Conservation (phyloP, 2,888 invertebrate species). For the Zootermopsis nevadensis region DNA sequence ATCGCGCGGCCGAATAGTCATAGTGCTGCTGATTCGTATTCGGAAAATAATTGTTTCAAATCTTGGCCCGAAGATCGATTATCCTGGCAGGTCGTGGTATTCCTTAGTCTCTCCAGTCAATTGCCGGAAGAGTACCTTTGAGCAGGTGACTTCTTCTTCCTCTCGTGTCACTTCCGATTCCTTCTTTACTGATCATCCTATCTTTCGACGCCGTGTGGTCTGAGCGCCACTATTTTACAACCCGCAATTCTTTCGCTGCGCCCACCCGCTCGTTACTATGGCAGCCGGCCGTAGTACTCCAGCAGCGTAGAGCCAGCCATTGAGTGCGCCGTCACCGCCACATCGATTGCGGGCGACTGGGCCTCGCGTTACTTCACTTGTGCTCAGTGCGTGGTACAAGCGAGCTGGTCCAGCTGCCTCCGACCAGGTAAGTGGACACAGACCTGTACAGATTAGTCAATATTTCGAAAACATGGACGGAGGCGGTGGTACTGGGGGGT, state of each 20-base stretch:
- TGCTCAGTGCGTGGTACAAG: background rate
- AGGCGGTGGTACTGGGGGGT: background rate
- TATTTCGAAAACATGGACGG: too few species aligned
- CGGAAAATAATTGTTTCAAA: too few species aligned
- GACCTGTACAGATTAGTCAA: background rate
- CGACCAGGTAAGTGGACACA: background rate
- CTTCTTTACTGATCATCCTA: too few species aligned
- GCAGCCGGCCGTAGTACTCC: conserved; percentile 16
- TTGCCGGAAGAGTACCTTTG: too few species aligned
- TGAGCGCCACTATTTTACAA: background rate
- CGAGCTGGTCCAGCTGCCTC: background rate
- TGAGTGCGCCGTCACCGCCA: conserved; percentile 10
- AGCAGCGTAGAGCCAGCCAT: conserved; percentile 8
- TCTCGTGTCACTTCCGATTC: too few species aligned
- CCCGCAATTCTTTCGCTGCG: background rate
- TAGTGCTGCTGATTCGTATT: too few species aligned
- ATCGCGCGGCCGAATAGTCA: too few species aligned
- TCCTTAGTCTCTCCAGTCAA: too few species aligned
- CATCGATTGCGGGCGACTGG: conserved; percentile 13
- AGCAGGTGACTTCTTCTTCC: too few species aligned
- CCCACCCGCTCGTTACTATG: background rate
- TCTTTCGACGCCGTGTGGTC: too few species aligned
- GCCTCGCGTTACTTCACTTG: conserved; percentile 5
- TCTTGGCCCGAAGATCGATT: too few species aligned
- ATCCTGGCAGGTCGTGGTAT: too few species aligned